Percentiles rank a stretch among this genome's conserved stretches.
These are phyloP conservation scores for Pseudochromis fuscus DNA, from an alignment of 2,797 vertebrate genomes.

Conservation along the genomic window DNA sequence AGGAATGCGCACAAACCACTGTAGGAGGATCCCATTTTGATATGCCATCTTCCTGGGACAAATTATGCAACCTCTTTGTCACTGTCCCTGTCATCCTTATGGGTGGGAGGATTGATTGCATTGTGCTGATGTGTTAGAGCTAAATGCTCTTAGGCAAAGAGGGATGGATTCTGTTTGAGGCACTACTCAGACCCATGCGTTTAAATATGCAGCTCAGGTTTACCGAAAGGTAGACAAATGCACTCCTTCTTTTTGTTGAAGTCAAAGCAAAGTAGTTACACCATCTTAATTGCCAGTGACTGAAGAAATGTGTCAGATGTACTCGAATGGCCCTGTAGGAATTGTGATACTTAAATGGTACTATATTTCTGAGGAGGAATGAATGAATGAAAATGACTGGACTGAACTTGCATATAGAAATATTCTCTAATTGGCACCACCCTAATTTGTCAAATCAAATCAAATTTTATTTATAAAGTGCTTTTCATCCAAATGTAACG, in stretches of 20 bases:
- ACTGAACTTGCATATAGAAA: background rate
- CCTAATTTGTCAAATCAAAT: no score
- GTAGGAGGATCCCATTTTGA: conserved; percentile 56
- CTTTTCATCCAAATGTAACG: no score
- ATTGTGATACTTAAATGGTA: conserved; percentile 26
- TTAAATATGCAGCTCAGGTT: conserved; percentile 60
- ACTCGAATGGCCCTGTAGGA: conserved; percentile 29
- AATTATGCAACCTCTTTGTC: conserved; percentile 67
- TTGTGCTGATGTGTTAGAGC: conserved; percentile 50
- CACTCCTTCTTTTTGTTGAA: conserved; percentile 55
- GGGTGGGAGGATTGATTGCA: conserved; percentile 57
- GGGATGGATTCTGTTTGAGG: conserved; percentile 50
- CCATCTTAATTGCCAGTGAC: conserved; percentile 56
- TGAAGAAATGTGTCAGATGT: conserved; percentile 59
- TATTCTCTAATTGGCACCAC: background rate
- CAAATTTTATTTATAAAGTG: no score
- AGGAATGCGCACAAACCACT: conserved; percentile 43
- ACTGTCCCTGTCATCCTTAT: conserved; percentile 58
- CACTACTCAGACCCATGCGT: conserved; percentile 33
- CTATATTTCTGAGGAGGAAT: conserved; percentile 9
- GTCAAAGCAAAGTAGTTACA: conserved; percentile 56
- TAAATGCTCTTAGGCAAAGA: conserved; percentile 65
- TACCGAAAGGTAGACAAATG: conserved; percentile 44
- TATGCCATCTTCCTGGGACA: conserved; percentile 49
- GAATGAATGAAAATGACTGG: background rate